Base-by-base conservation (phyloP, 1,140 invertebrate species). In the Apis dorsata region DNA sequence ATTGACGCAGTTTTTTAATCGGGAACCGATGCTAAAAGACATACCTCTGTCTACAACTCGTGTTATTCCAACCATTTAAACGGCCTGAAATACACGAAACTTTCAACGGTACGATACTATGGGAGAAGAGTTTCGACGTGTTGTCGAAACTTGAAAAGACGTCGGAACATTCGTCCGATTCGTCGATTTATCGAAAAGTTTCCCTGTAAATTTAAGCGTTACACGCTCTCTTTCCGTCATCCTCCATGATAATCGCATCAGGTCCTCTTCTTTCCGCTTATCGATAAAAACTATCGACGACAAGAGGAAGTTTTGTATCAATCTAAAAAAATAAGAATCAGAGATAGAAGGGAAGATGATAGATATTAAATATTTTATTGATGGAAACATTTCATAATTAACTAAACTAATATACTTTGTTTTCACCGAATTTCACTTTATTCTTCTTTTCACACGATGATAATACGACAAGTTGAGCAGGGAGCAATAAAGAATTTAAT, bases 401-500 rank as follows among this genome's bases (percentile, higher is more conserved):
- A 2, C 11, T 15, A 15, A 53, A 15, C 51, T 5, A 11, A 53
- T 53, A 2, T 53, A 53, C n/a, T 13, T 24, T 12, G 12, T 11
- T n/a, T n/a, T 13, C n/a, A 12, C 21, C 5, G 60, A 24, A 62
- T 63, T 63, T 63, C 15, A 15, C 13, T 63, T 24, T 10, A 24
- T 62, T 62, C 15, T 44, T n/a, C 1, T 13, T 34, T 2, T 21
- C 13, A n/a, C 0, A 49, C 21, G 4, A n/a, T 49, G 21, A 21
- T 13, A 49, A 69, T 60, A 62, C 12, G 13, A 28, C 24, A 24
- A 7, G 15, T 15, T 9, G 28, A n/a, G 34, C 44, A 49, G 21
- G 19, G 2, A 34, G 34, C 53, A 57, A 72, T 72, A 57, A 72
- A 57, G 71, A 73, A 73, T 72, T 72, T 72, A 72, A 72, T 72